phyloP scores from a whole-genome alignment of 2,113 vertebrate species.

The Bufo bufo region DNA sequence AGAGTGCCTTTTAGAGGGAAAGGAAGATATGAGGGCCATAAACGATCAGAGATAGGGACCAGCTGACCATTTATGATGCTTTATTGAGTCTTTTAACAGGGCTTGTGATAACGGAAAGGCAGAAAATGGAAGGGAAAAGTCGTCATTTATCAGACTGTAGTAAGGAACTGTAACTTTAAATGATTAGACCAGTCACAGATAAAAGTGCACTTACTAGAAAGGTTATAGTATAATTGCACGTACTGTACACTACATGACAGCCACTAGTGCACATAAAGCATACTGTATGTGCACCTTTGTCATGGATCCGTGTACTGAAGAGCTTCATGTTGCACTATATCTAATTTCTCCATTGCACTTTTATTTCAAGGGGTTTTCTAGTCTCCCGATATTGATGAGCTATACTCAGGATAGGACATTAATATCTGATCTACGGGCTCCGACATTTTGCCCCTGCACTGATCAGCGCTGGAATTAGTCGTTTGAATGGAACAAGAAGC shows the following conservation, averaged over 20 bases:
- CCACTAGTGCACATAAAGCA: background rate
- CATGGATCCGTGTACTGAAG: too few species aligned
- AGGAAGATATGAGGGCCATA: background rate
- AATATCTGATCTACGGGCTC: too few species aligned
- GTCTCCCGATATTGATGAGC: too few species aligned
- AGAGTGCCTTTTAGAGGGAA: conserved; percentile 19
- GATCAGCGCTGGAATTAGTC: too few species aligned
- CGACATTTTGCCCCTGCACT: too few species aligned
- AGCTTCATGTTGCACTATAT: too few species aligned
- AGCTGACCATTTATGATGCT: conserved; percentile 8
- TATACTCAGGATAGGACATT: too few species aligned
- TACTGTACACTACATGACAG: background rate
- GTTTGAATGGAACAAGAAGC: too few species aligned
- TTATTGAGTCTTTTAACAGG: conserved; percentile 3
- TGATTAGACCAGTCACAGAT: background rate
- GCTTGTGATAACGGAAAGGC: background rate
- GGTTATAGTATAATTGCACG: background rate
- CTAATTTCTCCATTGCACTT: too few species aligned
- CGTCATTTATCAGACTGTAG: conserved; percentile 12
- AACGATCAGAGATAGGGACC: conserved; percentile 18
- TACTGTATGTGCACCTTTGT: too few species aligned
- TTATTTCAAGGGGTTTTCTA: too few species aligned
- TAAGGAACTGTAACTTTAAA: background rate
- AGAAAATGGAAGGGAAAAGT: background rate
- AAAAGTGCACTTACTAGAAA: background rate